Conservation (phyloP, 2,888 invertebrate species). For the Dicyrtoma fusca region DNA sequence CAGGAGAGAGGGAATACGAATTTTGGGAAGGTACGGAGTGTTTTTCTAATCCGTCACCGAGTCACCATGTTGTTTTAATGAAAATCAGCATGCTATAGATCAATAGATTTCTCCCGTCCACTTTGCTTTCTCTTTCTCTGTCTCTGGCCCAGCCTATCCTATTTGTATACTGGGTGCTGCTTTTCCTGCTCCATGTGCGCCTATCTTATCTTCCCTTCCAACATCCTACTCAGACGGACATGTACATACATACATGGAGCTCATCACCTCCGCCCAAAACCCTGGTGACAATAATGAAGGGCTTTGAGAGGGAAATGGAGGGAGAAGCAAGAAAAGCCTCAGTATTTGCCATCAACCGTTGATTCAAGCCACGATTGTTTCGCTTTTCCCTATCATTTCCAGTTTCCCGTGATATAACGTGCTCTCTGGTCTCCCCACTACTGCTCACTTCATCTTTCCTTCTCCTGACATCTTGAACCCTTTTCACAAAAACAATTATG, state of each 20-base stretch:
- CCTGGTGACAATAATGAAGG: conserved; percentile 17
- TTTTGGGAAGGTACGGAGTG: background rate
- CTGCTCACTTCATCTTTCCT: too few species aligned
- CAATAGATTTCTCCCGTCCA: background rate
- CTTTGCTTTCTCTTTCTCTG: background rate
- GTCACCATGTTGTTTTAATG: background rate
- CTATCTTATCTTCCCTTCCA: too few species aligned
- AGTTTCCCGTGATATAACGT: too few species aligned
- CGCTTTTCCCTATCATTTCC: conserved; percentile 13
- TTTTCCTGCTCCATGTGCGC: too few species aligned
- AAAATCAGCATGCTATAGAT: conserved; percentile 20
- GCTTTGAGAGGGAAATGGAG: background rate
- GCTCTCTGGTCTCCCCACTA: too few species aligned
- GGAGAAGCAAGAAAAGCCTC: conserved; percentile 5
- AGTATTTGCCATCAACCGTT: conserved; percentile 39
- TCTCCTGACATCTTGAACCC: too few species aligned
- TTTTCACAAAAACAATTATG: too few species aligned
- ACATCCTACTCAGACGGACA: too few species aligned
- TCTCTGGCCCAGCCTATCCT: background rate
- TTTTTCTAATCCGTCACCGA: conserved; percentile 10
- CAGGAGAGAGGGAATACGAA: too few species aligned
- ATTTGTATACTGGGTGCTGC: too few species aligned
- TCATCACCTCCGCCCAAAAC: background rate
- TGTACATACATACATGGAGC: background rate
- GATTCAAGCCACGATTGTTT: conserved; percentile 32